Conservation (phyloP, 2,797 vertebrate species). For the Malacoraja senta region DNA sequence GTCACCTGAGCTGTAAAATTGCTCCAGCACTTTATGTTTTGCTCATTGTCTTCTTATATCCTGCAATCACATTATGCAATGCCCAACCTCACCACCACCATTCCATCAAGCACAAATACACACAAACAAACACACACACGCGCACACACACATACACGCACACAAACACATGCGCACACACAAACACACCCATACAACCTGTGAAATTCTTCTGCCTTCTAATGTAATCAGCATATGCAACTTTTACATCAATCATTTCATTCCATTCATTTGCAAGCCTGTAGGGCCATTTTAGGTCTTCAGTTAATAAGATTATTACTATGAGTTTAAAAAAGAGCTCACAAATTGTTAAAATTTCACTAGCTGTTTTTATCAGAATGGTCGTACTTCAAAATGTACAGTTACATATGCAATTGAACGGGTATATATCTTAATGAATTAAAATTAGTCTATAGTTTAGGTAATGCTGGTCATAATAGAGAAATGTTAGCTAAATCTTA, state of each 20-base stretch:
- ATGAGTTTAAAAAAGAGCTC: not conserved
- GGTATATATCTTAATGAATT: slow-evolving; percentile 6
- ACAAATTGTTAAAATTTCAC: slow-evolving; percentile 10
- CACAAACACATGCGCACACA: no score
- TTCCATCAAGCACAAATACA: no score
- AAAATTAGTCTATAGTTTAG: slow-evolving; percentile 13
- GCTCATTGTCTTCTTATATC: not conserved
- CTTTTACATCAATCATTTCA: not conserved
- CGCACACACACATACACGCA: no score
- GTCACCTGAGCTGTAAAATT: no score
- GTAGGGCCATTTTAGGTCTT: not conserved
- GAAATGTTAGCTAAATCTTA: slow-evolving; percentile 14
- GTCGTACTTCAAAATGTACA: slow-evolving; percentile 30
- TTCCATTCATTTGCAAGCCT: not conserved
- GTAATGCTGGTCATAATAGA: slow-evolving; percentile 3
- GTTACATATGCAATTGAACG: not conserved
- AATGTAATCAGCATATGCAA: not conserved
- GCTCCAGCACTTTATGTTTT: no score
- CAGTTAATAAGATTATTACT: not conserved
- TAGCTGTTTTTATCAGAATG: slow-evolving; percentile 24
- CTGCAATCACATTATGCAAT: not conserved
- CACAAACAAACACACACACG: no score
- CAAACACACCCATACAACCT: not conserved
- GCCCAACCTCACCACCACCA: no score
- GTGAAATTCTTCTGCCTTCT: not conserved